Percentiles rank a stretch among this genome's conserved stretches.
Conservation (phyloP, 2,888 invertebrate species). For the Diabrotica balteata region DNA sequence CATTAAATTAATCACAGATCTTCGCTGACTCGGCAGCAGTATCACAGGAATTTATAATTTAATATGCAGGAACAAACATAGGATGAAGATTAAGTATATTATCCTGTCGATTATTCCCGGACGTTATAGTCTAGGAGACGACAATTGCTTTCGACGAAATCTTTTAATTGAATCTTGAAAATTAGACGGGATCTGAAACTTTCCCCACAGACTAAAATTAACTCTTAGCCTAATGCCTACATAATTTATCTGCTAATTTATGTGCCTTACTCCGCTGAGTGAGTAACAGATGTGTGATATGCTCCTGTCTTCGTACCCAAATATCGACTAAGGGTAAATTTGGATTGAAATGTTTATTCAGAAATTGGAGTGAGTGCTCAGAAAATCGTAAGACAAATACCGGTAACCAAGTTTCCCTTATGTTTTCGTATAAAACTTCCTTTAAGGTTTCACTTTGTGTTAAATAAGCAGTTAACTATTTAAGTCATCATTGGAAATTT, state of each 20-base stretch:
- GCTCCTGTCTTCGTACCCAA: too few species aligned
- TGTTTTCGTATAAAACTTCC: too few species aligned
- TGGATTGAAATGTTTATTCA: too few species aligned
- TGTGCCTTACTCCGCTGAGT: background rate
- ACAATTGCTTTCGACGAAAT: background rate
- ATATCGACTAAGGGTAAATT: too few species aligned
- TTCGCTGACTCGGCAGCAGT: conserved; percentile 27
- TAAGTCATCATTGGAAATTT: too few species aligned
- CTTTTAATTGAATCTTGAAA: conserved; percentile 5
- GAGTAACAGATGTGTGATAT: background rate
- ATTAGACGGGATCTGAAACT: background rate
- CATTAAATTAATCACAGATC: conserved; percentile 30
- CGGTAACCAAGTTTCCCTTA: too few species aligned
- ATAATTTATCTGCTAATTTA: background rate
- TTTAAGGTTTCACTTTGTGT: too few species aligned
- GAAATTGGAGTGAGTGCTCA: too few species aligned
- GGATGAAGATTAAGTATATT: conserved; percentile 21
- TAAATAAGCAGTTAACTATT: too few species aligned
- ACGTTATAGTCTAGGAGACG: conserved; percentile 10
- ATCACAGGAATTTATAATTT: conserved; percentile 28
- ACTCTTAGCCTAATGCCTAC: background rate
- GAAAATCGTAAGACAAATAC: too few species aligned
- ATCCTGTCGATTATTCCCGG: conserved; percentile 19
- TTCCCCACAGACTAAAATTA: background rate
- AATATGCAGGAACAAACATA: conserved; percentile 26